Percentiles rank a stretch among this genome's conserved stretches.
Conservation (phyloP, 2,888 invertebrate species). For the Uloborus plumipes region DNA sequence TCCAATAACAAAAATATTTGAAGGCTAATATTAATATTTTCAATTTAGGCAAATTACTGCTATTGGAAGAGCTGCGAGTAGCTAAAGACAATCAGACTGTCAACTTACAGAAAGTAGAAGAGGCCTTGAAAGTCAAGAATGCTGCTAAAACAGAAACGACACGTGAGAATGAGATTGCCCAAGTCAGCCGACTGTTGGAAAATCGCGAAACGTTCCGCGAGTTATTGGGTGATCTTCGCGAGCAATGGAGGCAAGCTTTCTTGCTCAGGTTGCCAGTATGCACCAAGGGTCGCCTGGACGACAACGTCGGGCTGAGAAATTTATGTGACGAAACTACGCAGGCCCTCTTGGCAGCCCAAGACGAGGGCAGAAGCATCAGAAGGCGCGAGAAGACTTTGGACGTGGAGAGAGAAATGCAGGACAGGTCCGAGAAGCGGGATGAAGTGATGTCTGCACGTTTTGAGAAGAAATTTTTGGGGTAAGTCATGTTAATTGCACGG, state of each 20-base stretch:
- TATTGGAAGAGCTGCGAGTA: slow-evolving; percentile 8
- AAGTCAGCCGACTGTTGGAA: neutral
- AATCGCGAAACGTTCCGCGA: neutral
- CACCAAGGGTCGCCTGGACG: slow-evolving; percentile 12
- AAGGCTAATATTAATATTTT: too few species aligned
- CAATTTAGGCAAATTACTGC: slow-evolving; percentile 19
- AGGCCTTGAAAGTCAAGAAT: slow-evolving; percentile 1
- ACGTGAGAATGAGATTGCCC: neutral
- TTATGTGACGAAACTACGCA: slow-evolving; percentile 1
- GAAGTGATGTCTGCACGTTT: neutral
- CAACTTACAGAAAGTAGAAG: slow-evolving; percentile 11
- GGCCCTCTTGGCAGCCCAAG: slow-evolving; percentile 4
- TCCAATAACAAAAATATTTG: too few species aligned
- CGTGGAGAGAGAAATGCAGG: slow-evolving; percentile 5
- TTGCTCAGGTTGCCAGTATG: slow-evolving; percentile 12
- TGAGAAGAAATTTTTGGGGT: too few species aligned
- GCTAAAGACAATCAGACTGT: slow-evolving; percentile 9
- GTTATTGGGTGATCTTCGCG: neutral
- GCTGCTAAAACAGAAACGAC: neutral
- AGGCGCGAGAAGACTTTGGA: neutral
- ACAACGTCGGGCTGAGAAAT: slow-evolving; percentile 12
- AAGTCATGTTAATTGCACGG: too few species aligned
- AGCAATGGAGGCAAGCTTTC: slow-evolving; percentile 1
- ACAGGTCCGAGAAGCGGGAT: neutral
- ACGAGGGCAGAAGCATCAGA: slow-evolving; percentile 11